Percentiles rank a stretch among this genome's conserved stretches.
These are phyloP conservation scores for Drosophila putrida DNA, from an alignment of 2,888 invertebrate genomes.

Conservation along the genomic window DNA sequence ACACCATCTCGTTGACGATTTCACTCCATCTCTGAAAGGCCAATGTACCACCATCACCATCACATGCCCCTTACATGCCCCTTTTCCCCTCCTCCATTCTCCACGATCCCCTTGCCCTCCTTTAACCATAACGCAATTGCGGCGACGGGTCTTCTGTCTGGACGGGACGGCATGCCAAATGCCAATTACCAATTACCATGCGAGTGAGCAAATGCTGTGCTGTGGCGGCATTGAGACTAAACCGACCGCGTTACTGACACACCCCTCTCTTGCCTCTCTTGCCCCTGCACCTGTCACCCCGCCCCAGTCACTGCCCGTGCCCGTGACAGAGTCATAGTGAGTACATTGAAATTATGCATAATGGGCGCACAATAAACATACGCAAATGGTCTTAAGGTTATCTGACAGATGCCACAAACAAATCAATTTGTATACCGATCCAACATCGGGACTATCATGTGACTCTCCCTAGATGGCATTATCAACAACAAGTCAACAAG, in stretches of 20 bases:
- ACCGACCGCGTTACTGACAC: constrained; percentile 2
- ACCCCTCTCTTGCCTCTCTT: background rate
- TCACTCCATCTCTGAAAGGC: constrained; percentile 63
- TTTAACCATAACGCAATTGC: constrained; percentile 13
- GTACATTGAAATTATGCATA: constrained; percentile 67
- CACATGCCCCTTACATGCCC: background rate
- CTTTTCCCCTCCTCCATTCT: background rate
- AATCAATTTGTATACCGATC: constrained; percentile 37
- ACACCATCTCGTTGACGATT: constrained; percentile 65
- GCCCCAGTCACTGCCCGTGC: background rate
- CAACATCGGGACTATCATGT: constrained; percentile 29
- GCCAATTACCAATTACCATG: constrained; percentile 61
- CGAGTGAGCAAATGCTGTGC: constrained; percentile 57
- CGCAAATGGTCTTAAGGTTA: constrained; percentile 58
- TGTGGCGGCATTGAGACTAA: constrained; percentile 52
- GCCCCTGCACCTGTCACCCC: background rate
- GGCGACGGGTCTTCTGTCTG: constrained; percentile 31
- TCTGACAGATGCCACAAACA: constrained; percentile 42
- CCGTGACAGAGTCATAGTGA: background rate
- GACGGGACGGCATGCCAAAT: constrained; percentile 42
- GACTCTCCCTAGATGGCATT: constrained; percentile 14
- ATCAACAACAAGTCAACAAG: constrained; percentile 2
- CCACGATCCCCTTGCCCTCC: background rate
- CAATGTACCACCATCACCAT: constrained; percentile 64
- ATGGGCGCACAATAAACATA: constrained; percentile 42